Base-by-base conservation (phyloP, 2,797 vertebrate genomes). In the Falco naumanni region DNA sequence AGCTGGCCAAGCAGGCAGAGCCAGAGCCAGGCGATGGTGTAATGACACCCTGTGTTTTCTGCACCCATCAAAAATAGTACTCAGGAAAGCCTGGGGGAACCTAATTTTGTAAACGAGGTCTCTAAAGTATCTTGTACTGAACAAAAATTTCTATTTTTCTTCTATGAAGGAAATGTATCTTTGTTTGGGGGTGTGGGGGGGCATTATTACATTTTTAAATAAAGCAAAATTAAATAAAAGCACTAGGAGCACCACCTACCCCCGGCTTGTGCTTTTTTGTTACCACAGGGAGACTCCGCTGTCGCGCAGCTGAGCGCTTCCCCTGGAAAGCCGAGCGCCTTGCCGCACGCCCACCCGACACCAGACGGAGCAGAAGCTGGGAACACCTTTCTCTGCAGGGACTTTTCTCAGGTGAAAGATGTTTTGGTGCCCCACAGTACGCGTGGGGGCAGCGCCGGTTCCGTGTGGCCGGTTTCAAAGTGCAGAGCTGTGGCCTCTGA, bases 101-200 rank as follows among this genome's bases (percentile, higher is more conserved):
- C 9, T 8, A 0, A 10, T 69, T 69, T 47, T 90, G 39, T 78
- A 75, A 57, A 16, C 0, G 0, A 47, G 19, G 54, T 51, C 43
- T 37, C 59, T 17, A 1, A 29, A n/a, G 26, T n/a, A 69, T 20
- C 66, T 68, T 57, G 39, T 16, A 56, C 37, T 39, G n/a, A 47
- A 68, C 29, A 68, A 65, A 65, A 37, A 3, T 4, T 85, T 96
- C 33, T 92, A 21, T 84, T 96, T 95, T 97, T 96, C 97, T 97
- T 98, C 96, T 97, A 80, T 97, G 97, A 98, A 97, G 97, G 94
- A 97, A 92, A 90, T 59, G 34, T 39, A 72, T 59, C 53, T 28
- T 25, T 68, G 14, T 68, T 91, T 33, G 41, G 41, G 41, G 41
- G 15, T n/a, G 39, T 13, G 10, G 43, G 63, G 57, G 45, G 12